Percentiles rank a stretch among this genome's conserved stretches.
Conservation (phyloP, 2,797 vertebrate species). For the Coluber constrictor region DNA sequence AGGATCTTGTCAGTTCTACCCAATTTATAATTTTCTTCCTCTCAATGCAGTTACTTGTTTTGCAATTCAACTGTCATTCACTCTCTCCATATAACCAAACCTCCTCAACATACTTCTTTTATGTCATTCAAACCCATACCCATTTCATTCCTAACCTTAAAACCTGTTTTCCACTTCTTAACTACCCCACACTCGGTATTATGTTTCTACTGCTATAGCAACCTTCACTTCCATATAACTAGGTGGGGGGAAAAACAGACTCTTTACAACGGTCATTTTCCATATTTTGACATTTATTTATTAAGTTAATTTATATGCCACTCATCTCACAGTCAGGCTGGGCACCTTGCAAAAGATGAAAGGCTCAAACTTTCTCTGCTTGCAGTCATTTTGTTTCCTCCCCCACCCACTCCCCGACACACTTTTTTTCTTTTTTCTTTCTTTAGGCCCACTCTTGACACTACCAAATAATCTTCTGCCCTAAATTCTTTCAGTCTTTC, state of each 20-base stretch:
- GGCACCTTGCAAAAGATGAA: neutral
- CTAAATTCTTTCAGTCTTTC: neutral
- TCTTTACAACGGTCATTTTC: neutral
- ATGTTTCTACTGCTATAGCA: neutral
- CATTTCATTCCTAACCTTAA: neutral
- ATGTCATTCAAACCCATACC: neutral
- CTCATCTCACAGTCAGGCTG: neutral
- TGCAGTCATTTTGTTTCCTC: neutral
- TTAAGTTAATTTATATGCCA: neutral
- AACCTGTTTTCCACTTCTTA: neutral
- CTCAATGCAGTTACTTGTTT: neutral
- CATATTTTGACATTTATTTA: neutral
- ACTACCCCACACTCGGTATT: too few species aligned
- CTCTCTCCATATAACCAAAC: neutral
- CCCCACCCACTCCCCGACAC: fast-evolving
- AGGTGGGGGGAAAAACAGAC: neutral
- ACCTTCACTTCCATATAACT: neutral
- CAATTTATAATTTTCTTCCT: neutral
- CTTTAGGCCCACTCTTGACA: neutral
- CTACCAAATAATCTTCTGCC: neutral
- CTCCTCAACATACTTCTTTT: neutral
- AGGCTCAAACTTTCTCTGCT: neutral
- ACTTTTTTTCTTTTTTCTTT: too few species aligned
- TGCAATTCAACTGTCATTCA: neutral
- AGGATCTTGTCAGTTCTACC: neutral